Conservation (phyloP, 2,797 vertebrate species). For the Poeciliopsis paucimaculata region DNA sequence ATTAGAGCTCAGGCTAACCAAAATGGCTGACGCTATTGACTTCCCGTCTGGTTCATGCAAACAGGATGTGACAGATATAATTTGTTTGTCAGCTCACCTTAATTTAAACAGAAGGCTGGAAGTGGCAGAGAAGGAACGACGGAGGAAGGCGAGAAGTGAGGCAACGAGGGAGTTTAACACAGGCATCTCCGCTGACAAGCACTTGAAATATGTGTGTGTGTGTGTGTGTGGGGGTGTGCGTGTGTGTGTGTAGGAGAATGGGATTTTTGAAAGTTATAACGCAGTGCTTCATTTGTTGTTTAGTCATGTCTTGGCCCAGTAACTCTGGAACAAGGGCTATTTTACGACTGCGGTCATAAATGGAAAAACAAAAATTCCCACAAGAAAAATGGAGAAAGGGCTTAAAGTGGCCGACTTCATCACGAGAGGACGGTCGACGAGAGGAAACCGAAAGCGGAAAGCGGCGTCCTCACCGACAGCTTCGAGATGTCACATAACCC, state of each 20-base stretch:
- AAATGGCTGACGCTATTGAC: slow-evolving; percentile 81
- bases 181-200: slow-evolving; percentile 16
- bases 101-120: slow-evolving; percentile 83
- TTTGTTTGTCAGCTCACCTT: slow-evolving; percentile 86
- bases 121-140: slow-evolving; percentile 64
- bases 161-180: slow-evolving; percentile 20
- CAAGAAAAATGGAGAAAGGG: slow-evolving; percentile 27
- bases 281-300: background rate
- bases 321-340: background rate
- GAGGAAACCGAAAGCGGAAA: slow-evolving; percentile 40
- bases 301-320: background rate
- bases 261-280: slow-evolving; percentile 2
- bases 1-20: slow-evolving; percentile 83
- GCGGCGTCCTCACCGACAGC: slow-evolving; percentile 52
- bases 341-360: background rate
- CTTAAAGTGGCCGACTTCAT: slow-evolving; percentile 70
- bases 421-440: slow-evolving; percentile 57
- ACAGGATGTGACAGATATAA: slow-evolving; percentile 86
- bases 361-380: slow-evolving; percentile 6
- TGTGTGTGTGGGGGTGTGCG: background rate
- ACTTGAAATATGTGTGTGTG: slow-evolving; percentile 6
- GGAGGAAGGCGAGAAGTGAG: slow-evolving; percentile 40
- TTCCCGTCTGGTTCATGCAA: slow-evolving; percentile 83
- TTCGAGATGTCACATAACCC: slow-evolving; percentile 68
- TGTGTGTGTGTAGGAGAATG: background rate